These are phyloP conservation scores for Lemur catta DNA, from an alignment of 2,797 vertebrate species.

Conservation along the genomic window DNA sequence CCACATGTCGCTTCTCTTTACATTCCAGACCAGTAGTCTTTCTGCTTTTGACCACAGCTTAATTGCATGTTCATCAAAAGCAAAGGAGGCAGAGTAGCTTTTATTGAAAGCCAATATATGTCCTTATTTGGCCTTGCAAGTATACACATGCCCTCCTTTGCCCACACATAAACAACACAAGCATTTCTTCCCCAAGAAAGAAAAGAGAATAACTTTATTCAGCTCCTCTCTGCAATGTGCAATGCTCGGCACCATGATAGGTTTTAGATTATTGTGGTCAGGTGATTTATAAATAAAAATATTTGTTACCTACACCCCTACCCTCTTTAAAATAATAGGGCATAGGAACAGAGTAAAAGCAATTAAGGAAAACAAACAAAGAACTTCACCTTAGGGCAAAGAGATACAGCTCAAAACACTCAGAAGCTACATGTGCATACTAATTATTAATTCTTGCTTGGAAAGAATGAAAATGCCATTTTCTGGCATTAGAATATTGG, in stretches of 20 bases:
- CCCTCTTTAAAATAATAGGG: background rate
- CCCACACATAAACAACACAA: background rate
- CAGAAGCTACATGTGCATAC: background rate
- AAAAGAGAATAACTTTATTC: background rate
- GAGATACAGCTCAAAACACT: background rate
- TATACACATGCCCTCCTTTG: background rate
- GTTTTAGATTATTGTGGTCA: background rate
- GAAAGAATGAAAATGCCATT: background rate
- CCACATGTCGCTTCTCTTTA: background rate
- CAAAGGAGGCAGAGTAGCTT: background rate
- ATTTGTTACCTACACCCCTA: background rate
- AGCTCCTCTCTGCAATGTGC: background rate
- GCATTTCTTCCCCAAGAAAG: background rate
- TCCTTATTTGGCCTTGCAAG: background rate
- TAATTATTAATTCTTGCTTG: background rate
- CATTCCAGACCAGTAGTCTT: background rate
- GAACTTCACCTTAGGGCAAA: background rate
- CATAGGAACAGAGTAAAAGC: background rate
- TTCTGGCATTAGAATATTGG: background rate
- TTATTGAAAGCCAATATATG: background rate
- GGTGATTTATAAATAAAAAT: background rate
- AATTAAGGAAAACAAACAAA: background rate
- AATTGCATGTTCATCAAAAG: background rate
- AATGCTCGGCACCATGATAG: background rate
- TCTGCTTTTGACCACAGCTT: background rate